phyloP scores from a whole-genome alignment of 2,888 invertebrate genomes.

The Parnassius mnemosyne region DNA sequence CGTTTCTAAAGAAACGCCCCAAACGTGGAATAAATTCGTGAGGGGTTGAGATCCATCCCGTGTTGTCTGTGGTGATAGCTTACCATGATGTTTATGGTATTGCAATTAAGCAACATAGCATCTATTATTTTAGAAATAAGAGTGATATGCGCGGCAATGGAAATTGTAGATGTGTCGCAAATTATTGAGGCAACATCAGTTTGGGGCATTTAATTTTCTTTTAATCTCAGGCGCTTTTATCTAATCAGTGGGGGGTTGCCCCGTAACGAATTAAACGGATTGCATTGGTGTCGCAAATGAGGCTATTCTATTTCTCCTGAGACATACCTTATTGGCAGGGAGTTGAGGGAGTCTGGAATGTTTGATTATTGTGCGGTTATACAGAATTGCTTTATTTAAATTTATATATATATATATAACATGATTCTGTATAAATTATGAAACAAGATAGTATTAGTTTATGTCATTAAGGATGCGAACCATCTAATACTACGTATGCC shows the following conservation, averaged over 20 bases:
- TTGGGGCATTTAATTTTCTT: conserved; percentile 77
- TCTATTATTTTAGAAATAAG: conserved; percentile 36
- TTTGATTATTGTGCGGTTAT: conserved; percentile 56
- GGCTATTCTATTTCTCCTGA: conserved; percentile 73
- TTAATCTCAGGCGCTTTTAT: conserved; percentile 75
- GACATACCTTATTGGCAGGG: conserved; percentile 49
- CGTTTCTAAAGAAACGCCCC: conserved; percentile 75
- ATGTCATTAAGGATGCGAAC: too few species aligned
- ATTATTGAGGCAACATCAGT: conserved; percentile 67
- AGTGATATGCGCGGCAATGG: conserved; percentile 7
- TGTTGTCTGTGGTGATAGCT: conserved; percentile 56
- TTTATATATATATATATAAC: conserved; percentile 17
- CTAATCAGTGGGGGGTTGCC: conserved; percentile 72
- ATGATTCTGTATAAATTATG: too few species aligned
- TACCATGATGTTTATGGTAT: conserved; percentile 33
- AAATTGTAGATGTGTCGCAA: conserved; percentile 34
- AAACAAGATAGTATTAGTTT: too few species aligned
- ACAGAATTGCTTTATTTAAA: conserved; percentile 40
- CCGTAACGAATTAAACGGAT: conserved; percentile 77
- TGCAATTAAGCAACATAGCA: conserved; percentile 31
- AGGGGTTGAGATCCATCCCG: conserved; percentile 61
- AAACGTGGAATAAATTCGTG: conserved; percentile 73
- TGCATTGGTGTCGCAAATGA: conserved; percentile 78
- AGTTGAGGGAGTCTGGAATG: conserved; percentile 44
- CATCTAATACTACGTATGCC: too few species aligned